Base-by-base conservation (phyloP, 2,797 vertebrate species). In the Spinus pinus region DNA sequence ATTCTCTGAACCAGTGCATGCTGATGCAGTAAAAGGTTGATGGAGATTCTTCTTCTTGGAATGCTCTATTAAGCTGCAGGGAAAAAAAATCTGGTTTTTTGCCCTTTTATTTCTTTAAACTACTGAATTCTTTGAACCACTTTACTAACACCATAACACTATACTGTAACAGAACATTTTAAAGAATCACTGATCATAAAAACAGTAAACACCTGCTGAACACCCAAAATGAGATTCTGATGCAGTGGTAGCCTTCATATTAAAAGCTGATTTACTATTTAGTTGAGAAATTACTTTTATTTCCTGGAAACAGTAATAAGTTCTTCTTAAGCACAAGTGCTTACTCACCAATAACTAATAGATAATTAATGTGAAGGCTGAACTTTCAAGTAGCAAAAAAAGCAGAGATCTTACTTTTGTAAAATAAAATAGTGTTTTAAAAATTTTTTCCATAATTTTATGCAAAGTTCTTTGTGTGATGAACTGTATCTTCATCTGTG, bases 1-100 rank as follows among this genome's bases (percentile, higher is more conserved):
- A 99, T 96, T 99, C 99, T 95, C 99, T 98, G 97, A 99, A 99
- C 99, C 99, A 99, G 81, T 99, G 99, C 99, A 99, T 99, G 98
- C 99, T 99, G 98, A 99, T 99, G 97, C 99, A 99, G 97, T 99
- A 99, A 97, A 99, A 99, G 41, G 98, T 98, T 92, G 99, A 98
- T 23, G 99, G 99, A 95, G 99, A 99, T 96, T 99, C 99, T 96
- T 99, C 99, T 97, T 99, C 99, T 97, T 99, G 99, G 97, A 99
- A 99, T 86, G 99, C 99, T 98, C 99, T 99, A 97, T 99, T 99
- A 94, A 99, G 98, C 99, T 99, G 90, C 15, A 91, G 60, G 16
- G 21, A 82, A 90, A 89, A 61, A 23, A 62, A 44, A 11, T 1
- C 12, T 2, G 2, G 24, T 65, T 94, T 94, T 70, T 30, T 60